Base-by-base conservation (phyloP, 2,888 invertebrate species). In the Melanargia galathea region DNA sequence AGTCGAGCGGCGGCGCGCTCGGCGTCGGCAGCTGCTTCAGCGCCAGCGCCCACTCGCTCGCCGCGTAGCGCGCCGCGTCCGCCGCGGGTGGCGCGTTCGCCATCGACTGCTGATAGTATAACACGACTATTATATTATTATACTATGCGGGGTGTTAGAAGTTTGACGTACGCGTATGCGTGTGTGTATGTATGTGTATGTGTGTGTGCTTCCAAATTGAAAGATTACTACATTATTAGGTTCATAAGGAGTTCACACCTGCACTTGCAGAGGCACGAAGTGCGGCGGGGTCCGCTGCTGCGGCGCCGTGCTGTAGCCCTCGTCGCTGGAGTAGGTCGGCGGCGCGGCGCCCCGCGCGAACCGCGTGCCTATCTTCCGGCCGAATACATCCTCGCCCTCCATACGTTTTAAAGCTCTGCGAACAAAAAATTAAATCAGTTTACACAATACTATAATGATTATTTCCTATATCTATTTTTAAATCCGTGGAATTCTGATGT, bases 301-400 rank as follows among this genome's bases (percentile, higher is more conserved):
- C 6, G 64, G 79, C 46, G 83, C 87, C 30, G 92, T 92, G 72
- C 88, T 86, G 72, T 92, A 92, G 0, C 91, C 92, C 74, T 92
- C 92, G 64, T 92, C 92, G 62, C 92, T 92, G 1, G 92, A 92
- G 67, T 92, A 92, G 40, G 85, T 78, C 62, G 91, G 87, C 75
- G 65, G 73, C 59, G 75, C 64, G 38, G 79, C 71, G 63, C 74
- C 75, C 54, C 84, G 80, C 30, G 86, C 82, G 70, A 81, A 88
- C 26, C 90, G 78, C 11, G 89, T 91, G 72, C 83, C 83, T 63
- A 91, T 96, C 87, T 95, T 95, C 67, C 93, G 93, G 13, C 96
- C 96, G 86, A 94, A 96, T 57, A 97, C 96, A 88, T 95, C 94
- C 82, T 96, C 96, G 65, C 96, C 96, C 77, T 96, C 95, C 94